Percentiles rank a stretch among this genome's conserved stretches.
Evolutionary conservation across 2,888 invertebrate genomes (phyloP).

Genomic region (Habroteleia sp.): DNA sequence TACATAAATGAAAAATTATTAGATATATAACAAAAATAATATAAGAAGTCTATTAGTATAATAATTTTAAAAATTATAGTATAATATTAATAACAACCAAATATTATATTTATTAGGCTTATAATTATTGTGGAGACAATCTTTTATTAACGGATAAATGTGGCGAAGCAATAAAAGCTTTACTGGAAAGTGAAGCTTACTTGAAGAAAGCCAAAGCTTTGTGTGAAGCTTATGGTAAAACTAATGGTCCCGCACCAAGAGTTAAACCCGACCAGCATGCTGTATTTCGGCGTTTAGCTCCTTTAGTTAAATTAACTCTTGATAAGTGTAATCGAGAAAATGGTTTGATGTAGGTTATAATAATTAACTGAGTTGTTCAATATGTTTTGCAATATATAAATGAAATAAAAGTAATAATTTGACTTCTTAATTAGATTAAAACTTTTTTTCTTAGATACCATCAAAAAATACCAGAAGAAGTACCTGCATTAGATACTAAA

Average conservation of each 20-base stretch:
- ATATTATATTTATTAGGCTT: constrained; percentile 80
- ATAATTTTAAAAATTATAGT: no score
- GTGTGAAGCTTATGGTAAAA: constrained; percentile 83
- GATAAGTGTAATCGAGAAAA: constrained; percentile 86
- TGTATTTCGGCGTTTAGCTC: constrained; percentile 84
- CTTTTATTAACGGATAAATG: constrained; percentile 84
- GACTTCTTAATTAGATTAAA: no score
- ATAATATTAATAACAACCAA: neutral
- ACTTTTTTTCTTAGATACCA: no score
- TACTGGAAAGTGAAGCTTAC: constrained; percentile 83
- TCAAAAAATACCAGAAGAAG: constrained; percentile 83
- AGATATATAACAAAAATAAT: no score
- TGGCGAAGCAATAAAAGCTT: constrained; percentile 84
- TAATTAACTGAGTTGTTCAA: no score
- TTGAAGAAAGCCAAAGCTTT: constrained; percentile 82
- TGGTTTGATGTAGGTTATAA: constrained; percentile 83
- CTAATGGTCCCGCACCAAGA: constrained; percentile 83
- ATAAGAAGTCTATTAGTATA: no score
- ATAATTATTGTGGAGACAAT: constrained; percentile 84
- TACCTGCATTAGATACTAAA: constrained; percentile 83
- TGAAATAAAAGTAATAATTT: no score
- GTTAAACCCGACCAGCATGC: constrained; percentile 84
- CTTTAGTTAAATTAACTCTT: constrained; percentile 83
- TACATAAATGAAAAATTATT: no score
- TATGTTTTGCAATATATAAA: no score